Evolutionary conservation across 2,113 vertebrate species (phyloP).

Genomic region (Lichenostomus cassidix): DNA sequence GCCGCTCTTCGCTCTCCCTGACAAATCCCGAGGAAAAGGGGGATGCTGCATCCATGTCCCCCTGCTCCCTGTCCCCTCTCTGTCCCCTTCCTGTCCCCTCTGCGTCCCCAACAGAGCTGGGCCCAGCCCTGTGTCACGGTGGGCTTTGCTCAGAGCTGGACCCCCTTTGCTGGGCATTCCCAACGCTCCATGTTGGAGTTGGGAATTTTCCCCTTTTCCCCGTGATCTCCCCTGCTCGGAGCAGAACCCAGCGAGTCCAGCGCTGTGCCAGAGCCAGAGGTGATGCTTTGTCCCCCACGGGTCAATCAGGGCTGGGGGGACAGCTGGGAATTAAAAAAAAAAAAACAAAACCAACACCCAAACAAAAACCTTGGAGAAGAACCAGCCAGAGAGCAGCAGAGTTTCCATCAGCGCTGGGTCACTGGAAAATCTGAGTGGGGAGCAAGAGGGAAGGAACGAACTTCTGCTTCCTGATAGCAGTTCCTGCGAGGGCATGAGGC

Average conservation of each 20-base stretch:
- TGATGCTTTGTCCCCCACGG: background rate
- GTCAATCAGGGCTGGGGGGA: background rate
- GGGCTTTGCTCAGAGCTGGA: background rate
- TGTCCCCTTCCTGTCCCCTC: background rate
- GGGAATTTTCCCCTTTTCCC: background rate
- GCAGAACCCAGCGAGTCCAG: accelerated
- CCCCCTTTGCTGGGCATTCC: background rate
- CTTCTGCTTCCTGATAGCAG: conserved; percentile 46
- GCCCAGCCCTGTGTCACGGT: accelerated
- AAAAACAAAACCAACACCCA: background rate
- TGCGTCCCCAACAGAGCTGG: background rate
- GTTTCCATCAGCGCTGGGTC: conserved; percentile 4
- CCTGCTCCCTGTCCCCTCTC: background rate
- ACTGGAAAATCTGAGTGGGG: conserved; percentile 59
- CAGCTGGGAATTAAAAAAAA: background rate
- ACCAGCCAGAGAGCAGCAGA: accelerated
- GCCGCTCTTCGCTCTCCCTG: background rate
- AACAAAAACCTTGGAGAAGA: background rate
- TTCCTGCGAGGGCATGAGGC: background rate
- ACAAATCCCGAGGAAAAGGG: background rate
- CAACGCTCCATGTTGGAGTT: accelerated
- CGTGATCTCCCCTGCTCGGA: accelerated
- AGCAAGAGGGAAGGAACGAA: conserved; percentile 34
- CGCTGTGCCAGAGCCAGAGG: accelerated
- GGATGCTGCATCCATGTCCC: no score